Conservation (phyloP, 2,113 vertebrate genomes). For the Pagrus major region DNA sequence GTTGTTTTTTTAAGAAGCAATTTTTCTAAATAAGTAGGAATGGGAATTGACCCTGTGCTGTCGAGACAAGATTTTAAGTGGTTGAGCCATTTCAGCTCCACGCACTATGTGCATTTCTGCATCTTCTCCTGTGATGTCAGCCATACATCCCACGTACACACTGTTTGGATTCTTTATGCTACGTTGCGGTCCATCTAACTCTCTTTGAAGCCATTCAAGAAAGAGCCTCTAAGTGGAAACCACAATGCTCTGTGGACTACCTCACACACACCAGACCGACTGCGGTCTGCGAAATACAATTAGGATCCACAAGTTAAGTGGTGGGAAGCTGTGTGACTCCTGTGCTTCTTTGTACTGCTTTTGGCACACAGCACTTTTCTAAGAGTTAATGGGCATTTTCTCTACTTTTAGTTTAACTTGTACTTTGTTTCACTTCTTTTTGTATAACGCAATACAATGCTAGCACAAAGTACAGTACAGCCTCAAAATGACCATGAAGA, state of each 20-base stretch:
- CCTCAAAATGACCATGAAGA: neutral
- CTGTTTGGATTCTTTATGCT: neutral
- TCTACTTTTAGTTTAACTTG: neutral
- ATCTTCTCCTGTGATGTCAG: neutral
- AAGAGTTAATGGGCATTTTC: neutral
- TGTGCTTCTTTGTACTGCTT: neutral
- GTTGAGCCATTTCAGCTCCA: neutral
- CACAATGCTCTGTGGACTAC: slow-evolving; percentile 37
- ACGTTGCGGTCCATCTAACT: slow-evolving; percentile 7
- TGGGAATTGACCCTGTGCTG: neutral
- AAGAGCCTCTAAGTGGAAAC: slow-evolving; percentile 44
- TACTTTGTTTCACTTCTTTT: neutral
- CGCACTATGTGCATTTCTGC: neutral
- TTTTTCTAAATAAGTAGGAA: neutral
- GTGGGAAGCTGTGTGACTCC: slow-evolving; percentile 16
- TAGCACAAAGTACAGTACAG: neutral
- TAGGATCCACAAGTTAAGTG: slow-evolving; percentile 39
- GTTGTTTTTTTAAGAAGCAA: neutral
- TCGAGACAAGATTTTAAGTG: neutral
- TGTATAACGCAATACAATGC: neutral
- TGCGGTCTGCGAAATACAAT: slow-evolving; percentile 51
- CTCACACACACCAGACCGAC: neutral
- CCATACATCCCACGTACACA: neutral
- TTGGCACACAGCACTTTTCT: neutral
- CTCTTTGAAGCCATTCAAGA: slow-evolving; percentile 23